A percentile compares a stretch with the other conserved stretches of the same genome.
These are phyloP conservation scores for Papilio protenor DNA, from an alignment of 2,888 invertebrate genomes.

Conservation along the genomic window DNA sequence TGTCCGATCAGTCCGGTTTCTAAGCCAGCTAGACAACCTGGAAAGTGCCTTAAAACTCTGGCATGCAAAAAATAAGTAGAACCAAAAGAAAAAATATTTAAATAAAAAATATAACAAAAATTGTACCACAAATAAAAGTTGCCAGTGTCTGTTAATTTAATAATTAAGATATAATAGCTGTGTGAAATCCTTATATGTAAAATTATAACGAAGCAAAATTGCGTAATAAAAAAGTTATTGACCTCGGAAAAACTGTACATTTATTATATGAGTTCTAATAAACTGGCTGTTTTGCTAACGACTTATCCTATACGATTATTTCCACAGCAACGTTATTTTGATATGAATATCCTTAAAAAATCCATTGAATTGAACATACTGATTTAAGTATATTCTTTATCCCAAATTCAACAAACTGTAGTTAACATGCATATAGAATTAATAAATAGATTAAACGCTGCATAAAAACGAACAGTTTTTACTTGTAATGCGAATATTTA, in stretches of 20 bases:
- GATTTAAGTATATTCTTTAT: not conserved
- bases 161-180: not conserved
- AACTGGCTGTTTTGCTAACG: constrained; percentile 9
- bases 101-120: not conserved
- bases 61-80: not conserved
- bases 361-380: not conserved
- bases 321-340: not conserved
- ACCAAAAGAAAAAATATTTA: not conserved
- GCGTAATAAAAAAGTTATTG: constrained; percentile 26
- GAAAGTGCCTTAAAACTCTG: not conserved
- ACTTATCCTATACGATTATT: constrained; percentile 2
- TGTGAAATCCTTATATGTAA: not conserved
- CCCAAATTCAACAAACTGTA: too few relatives aligned
- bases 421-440: not conserved
- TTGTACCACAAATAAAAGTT: not conserved
- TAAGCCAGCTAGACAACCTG: not conserved
- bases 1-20: constrained; percentile 21
- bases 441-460: not conserved
- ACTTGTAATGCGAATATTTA: not conserved
- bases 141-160: not conserved
- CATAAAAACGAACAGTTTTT: constrained; percentile 6
- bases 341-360: not conserved
- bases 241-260: constrained; percentile 34
- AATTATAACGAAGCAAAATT: not conserved
- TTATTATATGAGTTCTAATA: not conserved